These are phyloP conservation scores for Anableps anableps DNA, from an alignment of 2,797 vertebrate genomes.

Conservation along the genomic window DNA sequence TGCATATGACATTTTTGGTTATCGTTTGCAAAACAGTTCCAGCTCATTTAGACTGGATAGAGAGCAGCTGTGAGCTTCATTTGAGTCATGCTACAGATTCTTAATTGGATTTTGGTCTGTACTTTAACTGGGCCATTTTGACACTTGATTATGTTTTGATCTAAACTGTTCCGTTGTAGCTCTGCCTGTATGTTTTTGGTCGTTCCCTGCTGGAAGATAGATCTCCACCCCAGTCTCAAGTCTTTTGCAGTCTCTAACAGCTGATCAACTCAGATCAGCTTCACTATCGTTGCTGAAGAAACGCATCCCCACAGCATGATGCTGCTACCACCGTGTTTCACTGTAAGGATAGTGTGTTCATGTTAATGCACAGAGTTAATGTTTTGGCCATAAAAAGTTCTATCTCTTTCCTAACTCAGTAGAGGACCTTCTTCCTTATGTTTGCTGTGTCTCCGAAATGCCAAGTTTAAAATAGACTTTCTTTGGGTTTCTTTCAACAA, in stretches of 20 bases:
- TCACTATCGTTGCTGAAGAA: no score
- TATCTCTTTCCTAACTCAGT: neutral
- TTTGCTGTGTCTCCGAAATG: neutral
- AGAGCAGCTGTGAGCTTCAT: neutral
- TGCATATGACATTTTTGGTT: neutral
- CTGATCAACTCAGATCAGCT: no score
- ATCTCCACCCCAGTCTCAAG: no score
- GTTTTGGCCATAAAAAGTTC: no score
- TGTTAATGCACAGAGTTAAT: neutral
- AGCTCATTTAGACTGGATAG: neutral
- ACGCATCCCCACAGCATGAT: neutral
- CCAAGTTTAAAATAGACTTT: neutral
- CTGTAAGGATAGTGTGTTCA: neutral
- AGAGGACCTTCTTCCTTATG: no score
- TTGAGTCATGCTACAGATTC: no score
- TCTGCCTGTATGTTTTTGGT: neutral
- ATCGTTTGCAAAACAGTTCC: neutral
- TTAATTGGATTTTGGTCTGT: neutral
- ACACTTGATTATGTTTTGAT: neutral
- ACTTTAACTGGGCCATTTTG: neutral
- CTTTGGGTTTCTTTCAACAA: neutral
- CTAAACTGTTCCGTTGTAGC: neutral
- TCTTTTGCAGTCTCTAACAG: no score
- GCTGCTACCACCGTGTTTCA: neutral
- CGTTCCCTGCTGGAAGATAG: no score